Percentiles rank a stretch among this genome's conserved stretches.
phyloP scores from a whole-genome alignment of 2,113 vertebrate genomes.

The Osmerus eperlanus region DNA sequence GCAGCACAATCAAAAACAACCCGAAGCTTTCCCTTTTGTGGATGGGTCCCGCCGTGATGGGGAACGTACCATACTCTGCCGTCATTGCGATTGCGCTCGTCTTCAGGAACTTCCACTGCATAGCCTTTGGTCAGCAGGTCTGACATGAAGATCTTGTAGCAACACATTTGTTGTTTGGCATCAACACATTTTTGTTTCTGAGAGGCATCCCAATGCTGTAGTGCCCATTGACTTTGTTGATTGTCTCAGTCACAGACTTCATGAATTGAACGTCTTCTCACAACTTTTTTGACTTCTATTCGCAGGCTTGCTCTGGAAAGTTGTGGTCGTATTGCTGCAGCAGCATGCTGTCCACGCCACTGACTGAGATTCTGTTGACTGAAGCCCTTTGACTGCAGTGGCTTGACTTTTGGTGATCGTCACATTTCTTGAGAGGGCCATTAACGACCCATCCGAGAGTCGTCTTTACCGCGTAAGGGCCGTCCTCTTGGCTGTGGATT shows the following conservation, averaged over 20 bases:
- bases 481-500: slow-evolving; percentile 1
- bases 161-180: slow-evolving; percentile 4
- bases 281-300: slow-evolving; percentile 6
- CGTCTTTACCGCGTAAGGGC: slow-evolving; percentile 10
- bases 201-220: slow-evolving; percentile 12
- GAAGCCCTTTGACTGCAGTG: neutral
- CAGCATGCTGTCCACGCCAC: neutral
- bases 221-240: neutral
- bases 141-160: slow-evolving; percentile 7
- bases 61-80: neutral
- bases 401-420: neutral
- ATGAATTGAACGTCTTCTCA: slow-evolving; percentile 8
- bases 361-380: neutral
- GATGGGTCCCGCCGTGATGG: slow-evolving; percentile 1
- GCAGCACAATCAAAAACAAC: neutral
- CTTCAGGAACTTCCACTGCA: slow-evolving; percentile 4
- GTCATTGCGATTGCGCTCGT: too few relatives aligned
- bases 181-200: neutral
- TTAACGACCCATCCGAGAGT: slow-evolving; percentile 19
- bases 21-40: too few relatives aligned
- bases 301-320: slow-evolving; percentile 1
- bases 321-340: slow-evolving; percentile 1
- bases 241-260: neutral
- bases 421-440: neutral
- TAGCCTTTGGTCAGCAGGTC: slow-evolving; percentile 10